These are phyloP conservation scores for Pseudotriccus pelzelni DNA, from an alignment of 2,797 vertebrate species.

Conservation along the genomic window DNA sequence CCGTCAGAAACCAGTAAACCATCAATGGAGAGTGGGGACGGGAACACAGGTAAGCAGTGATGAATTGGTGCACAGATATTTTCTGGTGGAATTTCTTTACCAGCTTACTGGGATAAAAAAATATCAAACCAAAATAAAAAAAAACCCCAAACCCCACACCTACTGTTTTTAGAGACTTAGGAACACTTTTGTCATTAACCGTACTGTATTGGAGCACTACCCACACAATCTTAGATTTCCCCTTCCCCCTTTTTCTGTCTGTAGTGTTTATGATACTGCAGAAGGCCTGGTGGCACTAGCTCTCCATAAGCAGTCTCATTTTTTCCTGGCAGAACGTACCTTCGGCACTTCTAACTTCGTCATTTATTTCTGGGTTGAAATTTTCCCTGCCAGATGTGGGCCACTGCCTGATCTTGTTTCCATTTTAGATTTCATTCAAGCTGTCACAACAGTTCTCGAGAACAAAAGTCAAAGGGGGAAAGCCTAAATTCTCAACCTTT, in stretches of 20 bases:
- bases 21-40: constrained; percentile 92
- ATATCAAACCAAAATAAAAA: not conserved
- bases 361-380: not conserved
- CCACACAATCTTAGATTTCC: not conserved
- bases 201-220: not conserved
- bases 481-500: not conserved
- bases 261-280: not conserved
- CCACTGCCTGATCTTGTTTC: not conserved
- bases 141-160: not conserved
- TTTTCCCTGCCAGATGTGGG: not conserved
- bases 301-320: not conserved
- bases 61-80: not conserved
- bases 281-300: not conserved
- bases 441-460: not conserved
- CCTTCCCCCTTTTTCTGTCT: not conserved
- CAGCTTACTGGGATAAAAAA: not conserved
- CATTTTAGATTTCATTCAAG: not conserved
- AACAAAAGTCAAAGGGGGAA: not conserved
- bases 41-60: constrained; percentile 86
- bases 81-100: not conserved
- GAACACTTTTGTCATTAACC: not conserved
- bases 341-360: not conserved
- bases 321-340: not conserved
- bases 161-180: not conserved
- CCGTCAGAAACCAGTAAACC: constrained; percentile 95